These are phyloP conservation scores for Thamnophis sirtalis DNA, from an alignment of 2,113 vertebrate genomes.

Conservation along the genomic window DNA sequence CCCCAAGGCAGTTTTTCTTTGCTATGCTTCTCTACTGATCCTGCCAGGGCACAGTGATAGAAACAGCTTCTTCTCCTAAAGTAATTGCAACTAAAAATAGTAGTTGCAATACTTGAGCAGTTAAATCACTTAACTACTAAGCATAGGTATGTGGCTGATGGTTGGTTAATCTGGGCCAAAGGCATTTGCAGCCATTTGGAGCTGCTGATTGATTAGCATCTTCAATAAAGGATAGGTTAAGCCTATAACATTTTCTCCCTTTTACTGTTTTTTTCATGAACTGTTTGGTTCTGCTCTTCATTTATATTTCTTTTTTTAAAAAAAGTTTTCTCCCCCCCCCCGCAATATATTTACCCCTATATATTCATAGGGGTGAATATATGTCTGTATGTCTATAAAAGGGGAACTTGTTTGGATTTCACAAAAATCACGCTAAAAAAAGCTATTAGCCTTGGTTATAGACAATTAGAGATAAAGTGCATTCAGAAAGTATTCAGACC, in stretches of 20 bases:
- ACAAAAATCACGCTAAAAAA: not conserved
- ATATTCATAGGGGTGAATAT: not conserved
- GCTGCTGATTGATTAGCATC: not conserved
- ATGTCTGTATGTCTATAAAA: not conserved
- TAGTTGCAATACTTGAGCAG: not conserved
- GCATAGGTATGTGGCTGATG: not conserved
- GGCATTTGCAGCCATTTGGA: not conserved
- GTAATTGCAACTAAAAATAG: not conserved
- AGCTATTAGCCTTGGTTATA: not conserved
- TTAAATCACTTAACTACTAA: not conserved
- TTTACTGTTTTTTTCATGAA: not conserved
- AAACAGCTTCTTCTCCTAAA: not conserved
- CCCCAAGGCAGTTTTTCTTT: not conserved
- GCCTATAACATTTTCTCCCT: not conserved
- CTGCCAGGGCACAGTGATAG: not conserved
- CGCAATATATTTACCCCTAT: no score
- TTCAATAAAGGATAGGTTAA: not conserved
- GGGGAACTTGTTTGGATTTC: not conserved
- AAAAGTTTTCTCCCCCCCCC: no score
- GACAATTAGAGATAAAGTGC: not conserved
- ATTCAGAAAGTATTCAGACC: not conserved
- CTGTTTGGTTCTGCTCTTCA: not conserved
- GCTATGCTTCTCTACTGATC: not conserved
- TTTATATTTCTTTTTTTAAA: not conserved
- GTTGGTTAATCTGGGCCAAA: not conserved